Evolutionary conservation across 2,888 invertebrate genomes (phyloP).

Genomic region (Auanema sp.): DNA sequence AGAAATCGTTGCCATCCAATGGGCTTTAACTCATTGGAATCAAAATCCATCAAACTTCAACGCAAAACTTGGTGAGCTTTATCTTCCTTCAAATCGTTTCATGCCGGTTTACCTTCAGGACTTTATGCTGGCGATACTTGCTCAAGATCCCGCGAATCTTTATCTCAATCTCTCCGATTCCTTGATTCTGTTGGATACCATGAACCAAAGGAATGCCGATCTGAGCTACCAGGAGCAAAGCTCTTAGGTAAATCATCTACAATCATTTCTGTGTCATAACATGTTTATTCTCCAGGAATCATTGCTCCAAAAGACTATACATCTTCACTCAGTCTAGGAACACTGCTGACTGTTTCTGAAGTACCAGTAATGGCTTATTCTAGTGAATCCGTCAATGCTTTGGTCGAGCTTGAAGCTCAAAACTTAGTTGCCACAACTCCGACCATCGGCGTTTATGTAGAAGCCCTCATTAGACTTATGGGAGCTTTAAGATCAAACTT

Average conservation of each 20-base stretch:
- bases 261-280: not conserved
- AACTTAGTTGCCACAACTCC: slow-evolving; percentile 54
- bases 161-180: slow-evolving; percentile 60
- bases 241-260: slow-evolving; percentile 34
- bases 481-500: slow-evolving; percentile 49
- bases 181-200: slow-evolving; percentile 58
- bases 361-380: slow-evolving; percentile 58
- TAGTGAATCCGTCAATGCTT: slow-evolving; percentile 37
- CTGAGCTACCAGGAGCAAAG: slow-evolving; percentile 37
- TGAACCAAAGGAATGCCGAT: slow-evolving; percentile 59
- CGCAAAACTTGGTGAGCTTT: slow-evolving; percentile 46
- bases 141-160: slow-evolving; percentile 56
- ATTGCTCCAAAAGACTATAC: slow-evolving; percentile 56
- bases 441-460: slow-evolving; percentile 48
- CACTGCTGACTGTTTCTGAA: slow-evolving; percentile 48
- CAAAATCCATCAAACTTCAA: slow-evolving; percentile 49
- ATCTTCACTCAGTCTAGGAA: slow-evolving; percentile 50
- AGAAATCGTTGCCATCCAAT: slow-evolving; percentile 64
- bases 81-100: not conserved
- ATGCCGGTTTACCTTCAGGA: slow-evolving; percentile 30
- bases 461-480: slow-evolving; percentile 48
- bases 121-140: slow-evolving; percentile 63
- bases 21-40: slow-evolving; percentile 64
- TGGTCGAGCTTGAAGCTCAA: slow-evolving; percentile 42
- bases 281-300: slow-evolving; percentile 31